These are phyloP conservation scores for Tragelaphus imberbis DNA, from an alignment of 2,113 vertebrate genomes.

Conservation along the genomic window DNA sequence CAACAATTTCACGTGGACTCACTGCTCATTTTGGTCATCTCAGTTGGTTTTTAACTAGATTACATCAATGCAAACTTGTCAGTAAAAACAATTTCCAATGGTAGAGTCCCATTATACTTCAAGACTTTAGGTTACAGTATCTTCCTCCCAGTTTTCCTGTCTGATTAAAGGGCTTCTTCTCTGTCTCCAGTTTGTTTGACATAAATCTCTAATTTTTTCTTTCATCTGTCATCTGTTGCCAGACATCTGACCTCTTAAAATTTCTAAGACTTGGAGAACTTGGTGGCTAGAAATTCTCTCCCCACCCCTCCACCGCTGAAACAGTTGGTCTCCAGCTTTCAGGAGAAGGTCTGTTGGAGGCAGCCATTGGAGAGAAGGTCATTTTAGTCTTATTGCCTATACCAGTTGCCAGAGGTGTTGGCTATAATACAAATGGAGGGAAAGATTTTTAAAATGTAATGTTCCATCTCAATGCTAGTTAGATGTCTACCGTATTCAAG, in stretches of 20 bases:
- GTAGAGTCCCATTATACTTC: background rate
- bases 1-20: background rate
- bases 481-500: background rate
- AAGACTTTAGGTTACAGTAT: background rate
- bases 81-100: background rate
- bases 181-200: background rate
- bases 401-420: background rate
- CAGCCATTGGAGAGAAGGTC: background rate
- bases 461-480: background rate
- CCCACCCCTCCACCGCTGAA: fast-evolving
- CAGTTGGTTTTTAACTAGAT: background rate
- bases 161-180: background rate
- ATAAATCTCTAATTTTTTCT: background rate
- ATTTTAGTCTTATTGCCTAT: background rate
- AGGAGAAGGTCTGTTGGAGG: background rate
- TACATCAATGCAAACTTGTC: background rate
- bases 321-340: background rate
- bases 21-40: background rate
- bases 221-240: background rate
- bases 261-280: background rate
- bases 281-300: background rate
- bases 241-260: background rate
- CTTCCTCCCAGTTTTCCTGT: background rate
- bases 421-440: background rate
- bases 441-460: background rate